Percentiles rank a stretch among this genome's conserved stretches.
Evolutionary conservation across 2,888 invertebrate genomes (phyloP).

Genomic region (Cactoblastis cactorum): DNA sequence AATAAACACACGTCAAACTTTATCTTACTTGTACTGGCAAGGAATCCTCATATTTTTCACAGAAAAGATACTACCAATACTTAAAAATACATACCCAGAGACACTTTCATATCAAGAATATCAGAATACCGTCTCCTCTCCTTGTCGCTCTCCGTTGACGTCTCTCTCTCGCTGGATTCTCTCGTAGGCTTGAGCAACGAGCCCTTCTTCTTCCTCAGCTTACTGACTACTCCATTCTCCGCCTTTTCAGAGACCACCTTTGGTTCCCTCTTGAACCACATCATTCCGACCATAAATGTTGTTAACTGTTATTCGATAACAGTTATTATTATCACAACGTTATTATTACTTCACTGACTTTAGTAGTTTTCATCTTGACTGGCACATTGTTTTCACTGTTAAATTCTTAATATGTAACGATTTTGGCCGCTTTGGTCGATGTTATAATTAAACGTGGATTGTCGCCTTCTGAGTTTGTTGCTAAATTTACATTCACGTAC

Average conservation of each 20-base stretch:
- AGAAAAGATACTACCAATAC: not conserved
- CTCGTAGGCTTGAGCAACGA: conserved; percentile 59
- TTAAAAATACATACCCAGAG: conserved; percentile 52
- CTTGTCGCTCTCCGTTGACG: conserved; percentile 70
- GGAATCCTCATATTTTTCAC: conserved; percentile 25
- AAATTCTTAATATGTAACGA: conserved; percentile 24
- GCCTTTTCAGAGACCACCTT: conserved; percentile 57
- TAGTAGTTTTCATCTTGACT: conserved; percentile 7
- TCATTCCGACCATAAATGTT: conserved; percentile 52
- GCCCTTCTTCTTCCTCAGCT: conserved; percentile 64
- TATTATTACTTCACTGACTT: conserved; percentile 12
- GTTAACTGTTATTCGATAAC: conserved; percentile 13
- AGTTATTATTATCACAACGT: not conserved
- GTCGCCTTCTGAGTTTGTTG: conserved; percentile 18
- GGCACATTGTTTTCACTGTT: conserved; percentile 13
- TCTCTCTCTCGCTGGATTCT: conserved; percentile 70
- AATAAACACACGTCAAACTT: not conserved
- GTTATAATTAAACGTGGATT: conserved; percentile 15
- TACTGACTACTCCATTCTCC: conserved; percentile 60
- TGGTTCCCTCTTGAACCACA: conserved; percentile 73
- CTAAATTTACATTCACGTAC: not conserved
- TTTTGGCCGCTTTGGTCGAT: conserved; percentile 25
- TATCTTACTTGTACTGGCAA: conserved; percentile 30
- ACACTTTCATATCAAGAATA: conserved; percentile 67
- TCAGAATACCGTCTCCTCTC: conserved; percentile 69